Evolutionary conservation across 92 coral and sea anemone species (phyloP), one percentile per base, ranked within the genome.

Genomic region (Paramuricea clavata): DNA sequence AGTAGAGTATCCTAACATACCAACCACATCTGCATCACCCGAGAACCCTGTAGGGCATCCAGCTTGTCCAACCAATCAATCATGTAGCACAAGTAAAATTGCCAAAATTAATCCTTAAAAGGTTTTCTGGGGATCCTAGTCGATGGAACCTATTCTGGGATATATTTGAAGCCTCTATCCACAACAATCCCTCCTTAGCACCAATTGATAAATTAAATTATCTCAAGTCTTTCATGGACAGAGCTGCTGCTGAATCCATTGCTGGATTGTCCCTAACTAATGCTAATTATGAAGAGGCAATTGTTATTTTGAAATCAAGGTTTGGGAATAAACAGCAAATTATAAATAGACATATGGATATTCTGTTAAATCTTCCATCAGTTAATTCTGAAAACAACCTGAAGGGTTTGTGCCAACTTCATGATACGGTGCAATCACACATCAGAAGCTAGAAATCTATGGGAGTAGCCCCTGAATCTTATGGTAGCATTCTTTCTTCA

Each of bases 121-220:
- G 76, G 70, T 82, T 91, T 27, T 62, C 62, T 77, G 91, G 93
- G 11, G 86, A 91, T 60, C 60, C 81, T 42, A 87, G 88, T 15
- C 39, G 76, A 16, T 91, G 93, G 93, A 71, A 77, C 30, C 28
- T 87, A 26, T 91, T 91, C 73, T 91, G 94, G 94, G 87, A 87
- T 49, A 50, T 87, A 22, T 91, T 76, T 52, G 83, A 91, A 49
- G 82, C 94, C 3, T 52, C 92, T 15, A 64, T 92, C 41, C 94
- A 92, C 27, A 65, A 81, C 2, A 87, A 91, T 52, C 32, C 86
- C 9, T 44, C 56, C 21, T 17, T 87, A 44, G 87, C 89, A 81
- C 39, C 59, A 39, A 83, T 92, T 67, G 90, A 85, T 73, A 88
- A 89, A 59, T 88, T 92, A 35, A 89, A 81, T 30, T 88, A 92